Evolutionary conservation across 2,113 vertebrate genomes (phyloP), one percentile per base, ranked within the genome.

Genomic region (Nannospalax galili): DNA sequence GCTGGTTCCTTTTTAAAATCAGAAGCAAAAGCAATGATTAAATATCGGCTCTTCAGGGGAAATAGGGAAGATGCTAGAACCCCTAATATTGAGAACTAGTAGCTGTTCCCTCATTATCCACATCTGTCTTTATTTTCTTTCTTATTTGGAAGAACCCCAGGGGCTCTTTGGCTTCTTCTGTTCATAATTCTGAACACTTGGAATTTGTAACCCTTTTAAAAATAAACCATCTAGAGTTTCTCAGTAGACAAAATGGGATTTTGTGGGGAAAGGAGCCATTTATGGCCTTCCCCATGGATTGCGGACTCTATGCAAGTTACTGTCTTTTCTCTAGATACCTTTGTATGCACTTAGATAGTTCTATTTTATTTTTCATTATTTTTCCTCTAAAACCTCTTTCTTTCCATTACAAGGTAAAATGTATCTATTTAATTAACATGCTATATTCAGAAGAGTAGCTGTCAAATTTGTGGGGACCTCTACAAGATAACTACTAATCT

Each of bases 401-500:
- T 32, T 28, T 10, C 9, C 45, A 11, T 52, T 52, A 52, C 48
- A 52, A 52, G 48, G 48, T 52, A 52, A 52, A 52, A 52, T 52
- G 6, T 90, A 70, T 81, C 79, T 84, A 19, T 77, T 93, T 92
- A 60, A 84, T 85, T 45, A 73, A 67, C 62, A 15, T 89, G 32
- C 72, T 82, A 19, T 69, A 92, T 95, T 77, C 84, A 85, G 78
- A 95, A 93, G 85, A 90, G 79, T 95, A 81, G 62, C 79, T 95
- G 96, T 91, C 96, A 96, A 88, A 78, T 92, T 91, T 90, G 75
- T 90, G 74, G 91, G 75, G 75, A 85, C 73, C 86, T 84, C 2
- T 88, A 95, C 60, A 90, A 96, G 92, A 74, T 94, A 95, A 97
- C 96, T 96, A 96, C 95, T 97, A 95, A 93, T 74, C 67, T 30